Evolutionary conservation across 2,797 vertebrate species (phyloP).

Genomic region (Schizothorax lantsangensis): DNA sequence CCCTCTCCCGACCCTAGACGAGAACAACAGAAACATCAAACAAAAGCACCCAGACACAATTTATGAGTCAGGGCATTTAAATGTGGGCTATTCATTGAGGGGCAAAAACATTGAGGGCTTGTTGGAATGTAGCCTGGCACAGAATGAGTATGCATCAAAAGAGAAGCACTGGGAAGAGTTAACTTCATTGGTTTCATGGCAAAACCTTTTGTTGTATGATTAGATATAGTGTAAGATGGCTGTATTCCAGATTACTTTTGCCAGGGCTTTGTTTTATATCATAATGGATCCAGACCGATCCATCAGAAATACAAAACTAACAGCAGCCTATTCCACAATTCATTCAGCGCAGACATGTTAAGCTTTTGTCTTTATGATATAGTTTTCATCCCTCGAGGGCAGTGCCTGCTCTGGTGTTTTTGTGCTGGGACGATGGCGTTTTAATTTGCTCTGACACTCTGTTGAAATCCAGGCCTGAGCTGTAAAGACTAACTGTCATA

Average conservation of each 20-base stretch:
- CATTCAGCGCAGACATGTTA: not conserved
- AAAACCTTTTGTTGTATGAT: conserved; percentile 14
- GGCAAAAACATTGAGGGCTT: conserved; percentile 42
- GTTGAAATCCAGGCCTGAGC: conserved; percentile 45
- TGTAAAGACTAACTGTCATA: conserved; percentile 57
- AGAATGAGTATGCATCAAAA: conserved; percentile 19
- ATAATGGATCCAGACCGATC: conserved; percentile 17
- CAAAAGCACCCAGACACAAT: conserved; percentile 49
- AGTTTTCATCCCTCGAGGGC: conserved; percentile 12
- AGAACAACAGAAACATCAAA: conserved; percentile 25
- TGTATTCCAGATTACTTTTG: conserved; percentile 15
- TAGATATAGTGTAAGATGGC: conserved; percentile 8
- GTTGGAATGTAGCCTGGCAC: conserved; percentile 15
- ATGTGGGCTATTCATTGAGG: conserved; percentile 14
- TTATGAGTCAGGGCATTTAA: conserved; percentile 47
- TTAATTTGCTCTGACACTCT: conserved; percentile 48
- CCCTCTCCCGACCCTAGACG: not conserved
- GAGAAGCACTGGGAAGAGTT: conserved; percentile 26
- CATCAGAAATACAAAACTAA: conserved; percentile 22
- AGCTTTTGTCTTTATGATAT: conserved; percentile 41
- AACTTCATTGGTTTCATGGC: conserved; percentile 7
- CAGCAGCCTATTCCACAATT: not conserved
- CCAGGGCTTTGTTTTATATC: conserved; percentile 13
- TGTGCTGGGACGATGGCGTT: conserved; percentile 7
- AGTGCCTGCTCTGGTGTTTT: conserved; percentile 3